Evolutionary conservation across 2,797 vertebrate genomes (phyloP), one percentile per base, ranked within the genome.

Genomic region (Xyrichtys novacula): DNA sequence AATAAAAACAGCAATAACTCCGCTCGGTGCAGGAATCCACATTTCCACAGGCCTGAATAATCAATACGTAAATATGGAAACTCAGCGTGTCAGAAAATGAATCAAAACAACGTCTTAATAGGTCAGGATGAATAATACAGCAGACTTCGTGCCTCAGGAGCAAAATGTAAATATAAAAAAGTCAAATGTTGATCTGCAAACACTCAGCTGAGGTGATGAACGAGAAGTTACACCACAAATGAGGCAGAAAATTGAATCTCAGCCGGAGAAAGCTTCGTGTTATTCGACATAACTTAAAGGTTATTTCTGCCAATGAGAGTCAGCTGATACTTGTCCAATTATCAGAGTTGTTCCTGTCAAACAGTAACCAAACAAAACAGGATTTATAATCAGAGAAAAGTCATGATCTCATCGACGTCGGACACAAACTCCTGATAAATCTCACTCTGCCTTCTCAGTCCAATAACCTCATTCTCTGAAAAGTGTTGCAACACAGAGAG

Each of bases 321-420:
- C n/a, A n/a, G n/a, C n/a, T n/a, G n/a, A n/a, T n/a, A n/a, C n/a
- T n/a, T n/a, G n/a, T n/a, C n/a, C n/a, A n/a, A n/a, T n/a, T n/a
- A n/a, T n/a, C n/a, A n/a, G n/a, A n/a, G n/a, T n/a, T n/a, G n/a
- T n/a, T n/a, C n/a, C n/a, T n/a, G n/a, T n/a, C n/a, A n/a, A n/a
- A n/a, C n/a, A n/a, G n/a, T n/a, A n/a, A n/a, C n/a, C n/a, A n/a
- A n/a, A n/a, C n/a, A n/a, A n/a, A n/a, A n/a, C n/a, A n/a, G n/a
- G n/a, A n/a, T n/a, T n/a, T n/a, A n/a, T n/a, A n/a, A n/a, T n/a
- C n/a, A n/a, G n/a, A n/a, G n/a, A n/a, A n/a, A n/a, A n/a, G n/a
- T n/a, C 19, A 40, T 80, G 85, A 85, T 85, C 79, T 88, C 76
- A 78, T 80, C 67, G 67, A 50, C 76, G 75, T 90, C 83, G 82